phyloP scores from a whole-genome alignment of 1,140 invertebrate genomes.

The Zaprionus ghesquierei region DNA sequence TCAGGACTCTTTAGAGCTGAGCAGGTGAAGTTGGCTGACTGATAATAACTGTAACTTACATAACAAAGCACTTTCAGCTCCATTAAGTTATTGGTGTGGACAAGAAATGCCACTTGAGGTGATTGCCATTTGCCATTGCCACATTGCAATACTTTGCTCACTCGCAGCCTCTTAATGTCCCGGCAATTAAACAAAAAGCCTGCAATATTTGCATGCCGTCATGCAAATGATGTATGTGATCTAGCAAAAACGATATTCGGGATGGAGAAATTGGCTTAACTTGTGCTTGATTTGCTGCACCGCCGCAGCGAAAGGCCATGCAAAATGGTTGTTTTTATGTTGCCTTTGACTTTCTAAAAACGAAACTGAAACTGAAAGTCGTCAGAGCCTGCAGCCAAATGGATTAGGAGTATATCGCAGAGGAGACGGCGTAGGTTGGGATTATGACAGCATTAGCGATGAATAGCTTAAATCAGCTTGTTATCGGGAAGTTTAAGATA shows the following conservation, averaged over 20 bases:
- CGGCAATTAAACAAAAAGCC: slow-evolving; percentile 63
- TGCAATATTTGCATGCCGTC: slow-evolving; percentile 50
- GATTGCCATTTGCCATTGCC: slow-evolving; percentile 49
- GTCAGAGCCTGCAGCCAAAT: slow-evolving; percentile 10
- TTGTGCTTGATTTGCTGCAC: slow-evolving; percentile 45
- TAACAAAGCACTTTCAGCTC: neutral
- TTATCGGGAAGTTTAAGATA: slow-evolving; percentile 10
- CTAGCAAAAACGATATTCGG: slow-evolving; percentile 19
- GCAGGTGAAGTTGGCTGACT: neutral
- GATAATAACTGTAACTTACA: neutral
- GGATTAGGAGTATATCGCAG: no score
- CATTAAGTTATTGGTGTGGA: neutral
- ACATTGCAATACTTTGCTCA: slow-evolving; percentile 17
- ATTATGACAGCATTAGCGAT: neutral
- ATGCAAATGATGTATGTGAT: slow-evolving; percentile 53
- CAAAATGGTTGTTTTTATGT: slow-evolving; percentile 12
- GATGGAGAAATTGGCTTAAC: slow-evolving; percentile 57
- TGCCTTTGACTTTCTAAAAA: slow-evolving; percentile 53
- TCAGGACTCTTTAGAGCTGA: neutral
- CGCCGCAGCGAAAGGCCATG: slow-evolving; percentile 51
- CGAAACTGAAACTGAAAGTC: slow-evolving; percentile 44
- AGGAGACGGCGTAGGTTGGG: neutral
- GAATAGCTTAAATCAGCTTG: neutral
- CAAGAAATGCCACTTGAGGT: slow-evolving; percentile 2
- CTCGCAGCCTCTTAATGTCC: slow-evolving; percentile 26